phyloP scores from a whole-genome alignment of 2,113 vertebrate species.

The Bettongia penicillata region DNA sequence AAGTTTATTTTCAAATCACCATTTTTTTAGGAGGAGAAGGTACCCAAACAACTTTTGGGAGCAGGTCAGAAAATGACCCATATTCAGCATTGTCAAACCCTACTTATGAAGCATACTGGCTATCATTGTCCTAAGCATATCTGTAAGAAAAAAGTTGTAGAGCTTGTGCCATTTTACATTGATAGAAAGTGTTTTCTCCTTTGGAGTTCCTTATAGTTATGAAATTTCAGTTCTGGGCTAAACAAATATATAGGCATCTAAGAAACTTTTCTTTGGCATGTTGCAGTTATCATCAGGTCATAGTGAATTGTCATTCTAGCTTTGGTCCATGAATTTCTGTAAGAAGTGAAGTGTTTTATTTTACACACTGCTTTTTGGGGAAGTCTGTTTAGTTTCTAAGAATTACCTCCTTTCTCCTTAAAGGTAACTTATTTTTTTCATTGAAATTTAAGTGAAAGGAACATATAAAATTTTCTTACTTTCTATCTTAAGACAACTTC shows the following conservation, averaged over 20 bases:
- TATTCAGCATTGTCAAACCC: neutral
- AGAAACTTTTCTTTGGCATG: constrained; percentile 13
- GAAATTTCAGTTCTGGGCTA: neutral
- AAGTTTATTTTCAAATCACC: constrained; percentile 73
- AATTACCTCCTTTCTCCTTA: constrained; percentile 20
- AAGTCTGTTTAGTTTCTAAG: constrained; percentile 1
- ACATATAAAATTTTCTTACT: neutral
- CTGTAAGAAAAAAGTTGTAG: neutral
- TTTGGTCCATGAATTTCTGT: constrained; percentile 17
- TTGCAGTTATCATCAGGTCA: neutral
- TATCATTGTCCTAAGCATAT: neutral
- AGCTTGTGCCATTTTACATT: neutral
- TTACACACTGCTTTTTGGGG: neutral
- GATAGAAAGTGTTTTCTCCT: neutral
- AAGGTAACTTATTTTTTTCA: constrained; percentile 21
- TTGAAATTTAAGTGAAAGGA: constrained; percentile 36
- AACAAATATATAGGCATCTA: neutral
- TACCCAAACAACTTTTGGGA: constrained; percentile 18
- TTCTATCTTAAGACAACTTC: neutral
- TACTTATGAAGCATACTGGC: neutral
- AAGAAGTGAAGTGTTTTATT: neutral
- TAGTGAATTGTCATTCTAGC: neutral
- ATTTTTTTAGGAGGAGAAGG: constrained; percentile 26
- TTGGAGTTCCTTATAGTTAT: neutral
- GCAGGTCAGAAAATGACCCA: neutral